Conservation (phyloP, 2,888 invertebrate species). For the Nomada hirtipes region DNA sequence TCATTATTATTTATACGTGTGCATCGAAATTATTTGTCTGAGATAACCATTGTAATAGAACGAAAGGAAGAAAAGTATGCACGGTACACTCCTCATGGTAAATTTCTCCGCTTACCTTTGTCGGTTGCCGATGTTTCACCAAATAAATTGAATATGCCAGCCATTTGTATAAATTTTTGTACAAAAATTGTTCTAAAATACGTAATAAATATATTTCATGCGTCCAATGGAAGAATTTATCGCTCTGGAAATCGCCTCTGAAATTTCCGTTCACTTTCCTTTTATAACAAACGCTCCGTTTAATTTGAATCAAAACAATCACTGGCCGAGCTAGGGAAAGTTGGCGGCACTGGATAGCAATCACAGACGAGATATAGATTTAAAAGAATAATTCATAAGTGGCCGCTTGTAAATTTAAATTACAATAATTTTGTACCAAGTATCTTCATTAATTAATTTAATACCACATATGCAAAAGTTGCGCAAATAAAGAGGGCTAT, state of each 20-base stretch:
- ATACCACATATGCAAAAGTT: too few relatives aligned
- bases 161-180: slow-evolving; percentile 49
- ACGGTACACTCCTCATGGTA: slow-evolving; percentile 1
- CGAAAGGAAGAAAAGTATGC: not conserved
- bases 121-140: slow-evolving; percentile 17
- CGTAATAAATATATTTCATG: not conserved
- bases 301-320: slow-evolving; percentile 24
- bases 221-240: not conserved
- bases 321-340: slow-evolving; percentile 1
- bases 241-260: not conserved
- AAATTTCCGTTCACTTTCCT: not conserved
- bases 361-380: too few relatives aligned
- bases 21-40: not conserved
- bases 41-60: not conserved
- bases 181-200: slow-evolving; percentile 8
- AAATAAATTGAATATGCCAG: slow-evolving; percentile 68
- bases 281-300: slow-evolving; percentile 23
- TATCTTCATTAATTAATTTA: too few relatives aligned
- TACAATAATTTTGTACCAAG: too few relatives aligned
- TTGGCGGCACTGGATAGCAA: not conserved
- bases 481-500: too few relatives aligned
- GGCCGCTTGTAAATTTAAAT: too few relatives aligned
- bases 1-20: not conserved
- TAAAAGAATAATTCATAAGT: too few relatives aligned
- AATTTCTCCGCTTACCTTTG: slow-evolving; percentile 39